Evolutionary conservation across 2,113 vertebrate species (phyloP), one percentile per base, ranked within the genome.

Genomic region (Xenopus tropicalis): DNA sequence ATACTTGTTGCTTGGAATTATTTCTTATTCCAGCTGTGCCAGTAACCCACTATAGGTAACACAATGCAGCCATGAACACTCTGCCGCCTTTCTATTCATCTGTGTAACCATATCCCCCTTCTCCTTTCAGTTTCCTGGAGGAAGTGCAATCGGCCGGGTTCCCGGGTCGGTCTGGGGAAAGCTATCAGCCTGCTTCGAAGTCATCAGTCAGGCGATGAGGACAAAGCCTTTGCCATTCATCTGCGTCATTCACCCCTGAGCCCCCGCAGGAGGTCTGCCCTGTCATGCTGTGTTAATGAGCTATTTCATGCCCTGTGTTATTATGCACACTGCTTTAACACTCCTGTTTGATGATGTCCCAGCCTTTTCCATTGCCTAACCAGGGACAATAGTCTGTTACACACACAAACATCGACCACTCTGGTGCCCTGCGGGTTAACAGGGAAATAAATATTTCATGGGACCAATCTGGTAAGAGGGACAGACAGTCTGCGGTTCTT

Each of bases 51-150:
- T 37, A 3, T 37, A 37, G 29, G 29, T 8, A 3, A 37, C 10
- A 37, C 29, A 37, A 37, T 37, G 29, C 29, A 37, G 10, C 29
- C 29, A 6, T 37, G 29, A 37, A 5, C 29, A 37, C 29, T 37
- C 29, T 37, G 6, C 29, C n/a, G n/a, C n/a, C n/a, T n/a, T n/a
- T n/a, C n/a, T n/a, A n/a, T n/a, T n/a, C n/a, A n/a, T 37, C 29
- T 37, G 6, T 37, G 29, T 59, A 59, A 59, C 14, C 1, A 21
- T 16, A 24, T 24, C 21, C 29, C 44, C 19, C 14, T 20, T 46
- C 12, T 22, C 44, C 73, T 51, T 22, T 79, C 84, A 93, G 91
- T 80, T 93, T 93, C 81, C 84, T 93, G 14, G 91, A 93, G 80
- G 91, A 93, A 71, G 87, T 93, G 0, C 79, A 86, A 11, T 77